These are phyloP conservation scores for Anadara kagoshimensis DNA, from an alignment of 1,140 invertebrate species.

Conservation along the genomic window DNA sequence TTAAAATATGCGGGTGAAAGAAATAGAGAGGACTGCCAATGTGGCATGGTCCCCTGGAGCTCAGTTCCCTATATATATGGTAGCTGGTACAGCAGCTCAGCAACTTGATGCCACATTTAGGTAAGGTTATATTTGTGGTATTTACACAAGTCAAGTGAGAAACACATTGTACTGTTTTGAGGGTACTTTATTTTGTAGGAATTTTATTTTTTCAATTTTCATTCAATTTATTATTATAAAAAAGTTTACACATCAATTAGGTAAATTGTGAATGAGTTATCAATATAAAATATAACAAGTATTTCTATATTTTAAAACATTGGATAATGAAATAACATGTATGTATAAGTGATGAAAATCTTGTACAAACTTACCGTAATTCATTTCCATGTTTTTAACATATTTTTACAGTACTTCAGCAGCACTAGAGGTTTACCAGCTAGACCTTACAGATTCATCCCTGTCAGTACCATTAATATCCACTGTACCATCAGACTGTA, in stretches of 20 bases:
- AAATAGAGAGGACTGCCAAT: conserved; percentile 93
- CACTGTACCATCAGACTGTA: conserved; percentile 69
- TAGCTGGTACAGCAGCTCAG: conserved; percentile 94
- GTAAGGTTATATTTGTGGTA: conserved; percentile 37
- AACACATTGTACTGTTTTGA: background rate
- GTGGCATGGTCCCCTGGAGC: conserved; percentile 93
- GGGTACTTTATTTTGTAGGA: background rate
- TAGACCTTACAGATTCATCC: conserved; percentile 88
- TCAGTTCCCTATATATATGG: conserved; percentile 87
- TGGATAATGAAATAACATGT: no score
- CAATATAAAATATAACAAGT: no score
- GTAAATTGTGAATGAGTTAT: no score
- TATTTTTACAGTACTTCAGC: conserved; percentile 81
- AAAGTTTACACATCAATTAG: no score
- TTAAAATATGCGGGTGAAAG: conserved; percentile 91
- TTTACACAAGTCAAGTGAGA: background rate
- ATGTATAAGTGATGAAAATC: no score
- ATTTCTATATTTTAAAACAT: no score
- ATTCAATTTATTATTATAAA: no score
- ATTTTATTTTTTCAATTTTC: no score
- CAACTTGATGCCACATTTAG: conserved; percentile 93
- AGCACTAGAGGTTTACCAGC: conserved; percentile 86
- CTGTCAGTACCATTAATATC: conserved; percentile 74
- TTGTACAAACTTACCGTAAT: no score
- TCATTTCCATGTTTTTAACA: no score